Conservation (phyloP, 2,888 invertebrate genomes). For the Agrotis exclamationis region DNA sequence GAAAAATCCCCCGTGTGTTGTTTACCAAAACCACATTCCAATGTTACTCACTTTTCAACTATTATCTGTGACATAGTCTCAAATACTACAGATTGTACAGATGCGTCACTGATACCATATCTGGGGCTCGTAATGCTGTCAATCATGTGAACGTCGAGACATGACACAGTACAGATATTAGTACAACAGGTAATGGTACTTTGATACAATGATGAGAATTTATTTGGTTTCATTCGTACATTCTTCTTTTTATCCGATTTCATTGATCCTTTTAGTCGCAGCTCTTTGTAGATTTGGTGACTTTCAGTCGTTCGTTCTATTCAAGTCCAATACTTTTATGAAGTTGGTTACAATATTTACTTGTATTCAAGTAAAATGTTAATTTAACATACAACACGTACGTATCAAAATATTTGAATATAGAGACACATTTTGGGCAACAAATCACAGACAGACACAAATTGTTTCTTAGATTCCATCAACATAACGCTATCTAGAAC, state of each 20-base stretch:
- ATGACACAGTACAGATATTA: conserved; percentile 1
- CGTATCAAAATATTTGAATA: too few species aligned
- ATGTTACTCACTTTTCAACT: conserved; percentile 9
- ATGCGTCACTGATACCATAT: conserved; percentile 58
- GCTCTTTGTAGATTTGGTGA: too few species aligned
- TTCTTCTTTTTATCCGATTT: too few species aligned
- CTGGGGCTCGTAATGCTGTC: conserved; percentile 55
- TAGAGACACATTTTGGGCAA: too few species aligned
- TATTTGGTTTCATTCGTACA: neutral
- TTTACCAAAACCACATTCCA: conserved; percentile 20
- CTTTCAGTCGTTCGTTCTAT: too few species aligned
- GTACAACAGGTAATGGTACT: conserved; percentile 12
- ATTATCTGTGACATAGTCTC: conserved; percentile 33
- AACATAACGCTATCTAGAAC: too few species aligned
- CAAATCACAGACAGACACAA: too few species aligned
- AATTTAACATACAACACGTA: too few species aligned
- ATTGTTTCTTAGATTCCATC: too few species aligned
- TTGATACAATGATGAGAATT: neutral
- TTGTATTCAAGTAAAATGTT: too few species aligned
- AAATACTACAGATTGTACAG: conserved; percentile 34
- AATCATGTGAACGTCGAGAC: conserved; percentile 35
- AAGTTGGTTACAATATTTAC: too few species aligned
- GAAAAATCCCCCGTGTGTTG: neutral
- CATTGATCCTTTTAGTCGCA: neutral
- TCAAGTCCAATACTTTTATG: too few species aligned